Percentiles rank a stretch among this genome's conserved stretches.
Evolutionary conservation across 2,888 invertebrate genomes (phyloP).

Genomic region (Lasioglossum calceatum): DNA sequence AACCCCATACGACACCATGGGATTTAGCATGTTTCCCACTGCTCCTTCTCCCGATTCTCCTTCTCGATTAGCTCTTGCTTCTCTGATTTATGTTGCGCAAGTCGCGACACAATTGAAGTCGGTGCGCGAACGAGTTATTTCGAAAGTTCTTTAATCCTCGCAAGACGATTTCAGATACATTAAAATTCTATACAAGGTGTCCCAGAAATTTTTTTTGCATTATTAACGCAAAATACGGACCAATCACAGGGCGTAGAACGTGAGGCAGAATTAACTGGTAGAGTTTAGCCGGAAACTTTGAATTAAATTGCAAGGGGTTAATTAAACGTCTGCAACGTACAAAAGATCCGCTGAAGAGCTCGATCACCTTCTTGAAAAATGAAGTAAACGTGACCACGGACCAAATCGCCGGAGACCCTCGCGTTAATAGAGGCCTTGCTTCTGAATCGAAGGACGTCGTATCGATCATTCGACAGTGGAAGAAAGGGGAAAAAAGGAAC

Average conservation of each 20-base stretch:
- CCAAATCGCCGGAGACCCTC: not conserved
- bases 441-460: conserved; percentile 26
- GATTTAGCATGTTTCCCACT: not conserved
- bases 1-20: conserved; percentile 17
- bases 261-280: not conserved
- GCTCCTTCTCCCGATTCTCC: not conserved
- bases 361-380: not conserved
- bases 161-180: not conserved
- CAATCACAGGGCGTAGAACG: no score
- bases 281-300: fast-evolving
- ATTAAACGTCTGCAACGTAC: not conserved
- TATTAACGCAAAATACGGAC: no score
- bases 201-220: no score
- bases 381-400: not conserved
- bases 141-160: not conserved
- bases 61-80: not conserved
- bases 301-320: not conserved
- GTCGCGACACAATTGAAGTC: not conserved
- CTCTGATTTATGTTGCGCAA: not conserved
- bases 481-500: not conserved
- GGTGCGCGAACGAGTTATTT: not conserved
- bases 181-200: no score
- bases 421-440: conserved; percentile 48
- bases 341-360: not conserved
- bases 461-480: conserved; percentile 44